Percentiles rank a stretch among this genome's conserved stretches.
Evolutionary conservation across 92 coral and sea anemone genomes (phyloP).

Genomic region (Desmophyllum pertusum): DNA sequence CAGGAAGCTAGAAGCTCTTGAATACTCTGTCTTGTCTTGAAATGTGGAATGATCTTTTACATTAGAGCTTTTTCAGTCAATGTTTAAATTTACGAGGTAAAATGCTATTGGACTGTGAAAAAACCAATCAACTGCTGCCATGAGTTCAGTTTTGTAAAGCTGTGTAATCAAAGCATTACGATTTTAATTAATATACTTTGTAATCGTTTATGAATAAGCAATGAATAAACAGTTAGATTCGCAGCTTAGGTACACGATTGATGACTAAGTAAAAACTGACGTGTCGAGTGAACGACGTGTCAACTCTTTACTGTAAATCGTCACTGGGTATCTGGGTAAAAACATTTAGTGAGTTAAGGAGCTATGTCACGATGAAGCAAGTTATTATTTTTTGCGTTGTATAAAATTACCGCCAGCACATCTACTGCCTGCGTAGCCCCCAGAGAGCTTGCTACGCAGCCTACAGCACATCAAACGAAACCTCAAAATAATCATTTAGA

Average conservation of each 20-base stretch:
- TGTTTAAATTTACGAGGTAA: conserved; percentile 14
- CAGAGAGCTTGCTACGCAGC: no score
- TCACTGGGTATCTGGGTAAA: background rate
- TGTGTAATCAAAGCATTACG: conserved; percentile 33
- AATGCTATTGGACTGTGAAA: conserved; percentile 31
- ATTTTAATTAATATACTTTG: conserved; percentile 23
- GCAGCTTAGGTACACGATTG: background rate
- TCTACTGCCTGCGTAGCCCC: no score
- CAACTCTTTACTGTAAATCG: conserved; percentile 1
- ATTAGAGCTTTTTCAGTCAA: background rate
- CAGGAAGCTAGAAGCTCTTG: background rate
- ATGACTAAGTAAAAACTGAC: background rate
- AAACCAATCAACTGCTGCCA: conserved; percentile 51
- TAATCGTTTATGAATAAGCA: conserved; percentile 11
- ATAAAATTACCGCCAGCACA: no score
- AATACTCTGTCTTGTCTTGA: background rate
- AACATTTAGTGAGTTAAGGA: background rate
- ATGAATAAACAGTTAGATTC: conserved; percentile 28
- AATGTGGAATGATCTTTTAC: background rate
- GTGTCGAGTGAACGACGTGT: conserved; percentile 16
- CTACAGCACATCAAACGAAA: no score
- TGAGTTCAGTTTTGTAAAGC: conserved; percentile 37
- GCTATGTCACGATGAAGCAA: no score
- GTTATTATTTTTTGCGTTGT: no score
- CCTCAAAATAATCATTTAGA: no score